Conservation (phyloP, 1,140 invertebrate species). For the Adoxophyes honmai region DNA sequence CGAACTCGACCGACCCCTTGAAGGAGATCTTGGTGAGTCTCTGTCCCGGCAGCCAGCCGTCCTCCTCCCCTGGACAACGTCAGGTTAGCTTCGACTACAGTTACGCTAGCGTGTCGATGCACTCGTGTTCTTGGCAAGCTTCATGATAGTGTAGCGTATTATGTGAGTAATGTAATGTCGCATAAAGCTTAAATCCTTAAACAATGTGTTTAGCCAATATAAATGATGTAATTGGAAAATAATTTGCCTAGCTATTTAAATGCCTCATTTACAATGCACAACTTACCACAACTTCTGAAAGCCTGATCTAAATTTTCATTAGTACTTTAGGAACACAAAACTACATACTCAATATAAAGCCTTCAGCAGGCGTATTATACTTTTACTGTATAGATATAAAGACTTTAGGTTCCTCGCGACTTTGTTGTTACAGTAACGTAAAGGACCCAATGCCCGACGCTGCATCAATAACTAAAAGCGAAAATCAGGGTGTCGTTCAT, state of each 20-base stretch:
- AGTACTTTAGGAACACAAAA: neutral
- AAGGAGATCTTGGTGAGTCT: slow-evolving; percentile 74
- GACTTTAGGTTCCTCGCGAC: neutral
- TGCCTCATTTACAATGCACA: neutral
- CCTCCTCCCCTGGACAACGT: slow-evolving; percentile 64
- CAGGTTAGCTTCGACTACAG: slow-evolving; percentile 49
- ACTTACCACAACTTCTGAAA: slow-evolving; percentile 35
- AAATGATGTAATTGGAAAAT: neutral
- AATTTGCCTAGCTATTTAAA: slow-evolving; percentile 5
- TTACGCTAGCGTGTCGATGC: slow-evolving; percentile 23
- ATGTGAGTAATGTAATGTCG: slow-evolving; percentile 6
- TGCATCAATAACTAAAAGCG: no score
- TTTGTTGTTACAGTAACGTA: neutral
- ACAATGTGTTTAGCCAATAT: slow-evolving; percentile 6
- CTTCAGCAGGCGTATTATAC: no score
- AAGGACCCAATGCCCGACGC: no score
- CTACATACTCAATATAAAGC: no score
- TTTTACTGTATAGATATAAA: neutral
- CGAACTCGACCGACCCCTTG: slow-evolving; percentile 70
- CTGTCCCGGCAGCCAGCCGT: slow-evolving; percentile 74
- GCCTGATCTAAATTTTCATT: slow-evolving; percentile 19
- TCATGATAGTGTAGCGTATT: slow-evolving; percentile 13
- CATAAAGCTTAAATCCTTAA: slow-evolving; percentile 5
- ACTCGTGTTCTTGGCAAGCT: slow-evolving; percentile 16
- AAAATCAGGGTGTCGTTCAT: no score